Evolutionary conservation across 2,797 vertebrate genomes (phyloP).

Genomic region (Phoxinus dragarum): DNA sequence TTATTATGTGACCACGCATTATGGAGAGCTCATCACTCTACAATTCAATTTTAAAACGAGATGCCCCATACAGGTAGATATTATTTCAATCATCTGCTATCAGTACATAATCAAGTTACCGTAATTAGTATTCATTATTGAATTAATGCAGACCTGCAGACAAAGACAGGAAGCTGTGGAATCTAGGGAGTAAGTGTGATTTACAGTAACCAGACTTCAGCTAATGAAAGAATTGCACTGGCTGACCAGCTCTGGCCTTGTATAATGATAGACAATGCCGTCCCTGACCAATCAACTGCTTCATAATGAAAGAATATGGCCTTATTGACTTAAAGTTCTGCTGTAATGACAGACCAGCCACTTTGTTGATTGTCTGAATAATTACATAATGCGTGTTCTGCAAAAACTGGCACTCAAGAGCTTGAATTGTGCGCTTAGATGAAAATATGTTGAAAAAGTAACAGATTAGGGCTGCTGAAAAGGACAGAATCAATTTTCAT

Average conservation of each 20-base stretch:
- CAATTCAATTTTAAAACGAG: slow-evolving; percentile 1
- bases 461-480: not conserved
- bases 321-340: slow-evolving; percentile 12
- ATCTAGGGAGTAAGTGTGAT: slow-evolving; percentile 21
- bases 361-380: slow-evolving; percentile 11
- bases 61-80: slow-evolving; percentile 3
- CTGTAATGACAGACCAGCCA: slow-evolving; percentile 35
- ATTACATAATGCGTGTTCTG: slow-evolving; percentile 27
- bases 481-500: not conserved
- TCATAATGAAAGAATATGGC: slow-evolving; percentile 36
- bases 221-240: slow-evolving; percentile 48
- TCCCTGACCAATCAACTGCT: slow-evolving; percentile 28
- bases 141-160: slow-evolving; percentile 15
- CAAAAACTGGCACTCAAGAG: slow-evolving; percentile 20
- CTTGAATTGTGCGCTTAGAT: too few species aligned
- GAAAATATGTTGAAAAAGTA: not conserved
- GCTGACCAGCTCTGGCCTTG: slow-evolving; percentile 43
- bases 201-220: slow-evolving; percentile 35
- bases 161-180: slow-evolving; percentile 50
- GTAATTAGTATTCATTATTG: not conserved
- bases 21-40: not conserved
- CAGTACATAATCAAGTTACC: slow-evolving; percentile 3
- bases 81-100: slow-evolving; percentile 17
- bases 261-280: slow-evolving; percentile 37
- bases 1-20: not conserved